A percentile compares a stretch with the other conserved stretches of the same genome.
Conservation (phyloP, 1,140 invertebrate species). For the Drosophila ohnishii region DNA sequence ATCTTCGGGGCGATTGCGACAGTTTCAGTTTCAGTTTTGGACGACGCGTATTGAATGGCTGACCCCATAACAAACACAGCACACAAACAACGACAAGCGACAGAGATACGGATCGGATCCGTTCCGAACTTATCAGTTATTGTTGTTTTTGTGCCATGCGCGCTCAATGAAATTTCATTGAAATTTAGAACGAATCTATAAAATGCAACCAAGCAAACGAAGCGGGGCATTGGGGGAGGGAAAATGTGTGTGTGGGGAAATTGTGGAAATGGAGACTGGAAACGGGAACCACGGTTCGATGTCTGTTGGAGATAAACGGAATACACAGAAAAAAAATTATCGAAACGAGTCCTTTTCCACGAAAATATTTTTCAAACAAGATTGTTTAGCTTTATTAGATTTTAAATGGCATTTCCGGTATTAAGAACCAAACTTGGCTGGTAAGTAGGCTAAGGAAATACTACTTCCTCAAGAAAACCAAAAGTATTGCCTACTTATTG, state of each 20-base stretch:
- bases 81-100: conserved; percentile 41
- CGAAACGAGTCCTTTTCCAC: not conserved
- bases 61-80: conserved; percentile 61
- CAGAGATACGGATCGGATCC: conserved; percentile 68
- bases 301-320: conserved; percentile 36
- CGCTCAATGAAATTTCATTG: conserved; percentile 79
- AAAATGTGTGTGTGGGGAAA: conserved; percentile 11
- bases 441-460: conserved; percentile 1
- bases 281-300: conserved; percentile 43
- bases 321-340: not conserved
- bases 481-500: not conserved
- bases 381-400: not conserved
- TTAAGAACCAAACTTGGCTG: not conserved
- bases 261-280: conserved; percentile 42
- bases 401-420: not conserved
- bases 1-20: conserved; percentile 61
- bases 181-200: conserved; percentile 81
- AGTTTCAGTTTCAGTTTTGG: conserved; percentile 21
- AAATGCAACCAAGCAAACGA: conserved; percentile 74
- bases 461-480: not conserved
- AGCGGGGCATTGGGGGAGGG: conserved; percentile 1
- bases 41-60: conserved; percentile 55
- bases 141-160: conserved; percentile 32
- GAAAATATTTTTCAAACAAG: not conserved
- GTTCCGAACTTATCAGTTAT: conserved; percentile 68